phyloP scores from a whole-genome alignment of 2,888 invertebrate species.

The Labia minor region DNA sequence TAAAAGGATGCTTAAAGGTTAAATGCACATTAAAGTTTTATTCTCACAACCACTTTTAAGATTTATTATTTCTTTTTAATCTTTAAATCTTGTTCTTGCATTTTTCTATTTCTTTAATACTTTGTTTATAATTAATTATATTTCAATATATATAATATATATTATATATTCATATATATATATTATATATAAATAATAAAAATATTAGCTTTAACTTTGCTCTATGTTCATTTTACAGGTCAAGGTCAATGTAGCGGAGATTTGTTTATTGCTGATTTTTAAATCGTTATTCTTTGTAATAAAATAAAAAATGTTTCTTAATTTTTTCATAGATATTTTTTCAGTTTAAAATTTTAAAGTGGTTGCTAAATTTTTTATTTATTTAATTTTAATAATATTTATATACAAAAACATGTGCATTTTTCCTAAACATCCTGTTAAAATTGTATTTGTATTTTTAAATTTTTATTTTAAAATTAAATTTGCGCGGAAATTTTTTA shows the following conservation, averaged over 20 bases:
- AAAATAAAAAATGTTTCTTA: background rate
- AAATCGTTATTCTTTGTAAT: background rate
- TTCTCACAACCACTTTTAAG: background rate
- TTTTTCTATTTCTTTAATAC: no score
- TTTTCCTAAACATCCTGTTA: background rate
- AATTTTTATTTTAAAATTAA: slow-evolving; percentile 4
- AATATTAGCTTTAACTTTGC: background rate
- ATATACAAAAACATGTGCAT: background rate
- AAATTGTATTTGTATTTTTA: slow-evolving; percentile 1
- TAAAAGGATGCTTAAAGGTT: background rate
- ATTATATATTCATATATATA: background rate
- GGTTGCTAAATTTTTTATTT: background rate
- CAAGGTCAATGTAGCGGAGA: background rate
- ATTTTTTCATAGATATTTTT: background rate
- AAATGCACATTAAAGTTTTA: background rate
- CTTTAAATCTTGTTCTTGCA: background rate
- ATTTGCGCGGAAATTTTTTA: slow-evolving; percentile 8
- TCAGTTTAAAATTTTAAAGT: background rate
- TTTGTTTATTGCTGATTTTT: background rate
- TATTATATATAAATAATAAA: background rate
- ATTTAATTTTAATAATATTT: no score
- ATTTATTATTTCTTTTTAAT: background rate
- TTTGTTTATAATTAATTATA: background rate
- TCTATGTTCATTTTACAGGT: slow-evolving; percentile 2
- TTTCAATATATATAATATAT: no score